Conservation (phyloP, 2,113 vertebrate species). For the Cervus canadensis region DNA sequence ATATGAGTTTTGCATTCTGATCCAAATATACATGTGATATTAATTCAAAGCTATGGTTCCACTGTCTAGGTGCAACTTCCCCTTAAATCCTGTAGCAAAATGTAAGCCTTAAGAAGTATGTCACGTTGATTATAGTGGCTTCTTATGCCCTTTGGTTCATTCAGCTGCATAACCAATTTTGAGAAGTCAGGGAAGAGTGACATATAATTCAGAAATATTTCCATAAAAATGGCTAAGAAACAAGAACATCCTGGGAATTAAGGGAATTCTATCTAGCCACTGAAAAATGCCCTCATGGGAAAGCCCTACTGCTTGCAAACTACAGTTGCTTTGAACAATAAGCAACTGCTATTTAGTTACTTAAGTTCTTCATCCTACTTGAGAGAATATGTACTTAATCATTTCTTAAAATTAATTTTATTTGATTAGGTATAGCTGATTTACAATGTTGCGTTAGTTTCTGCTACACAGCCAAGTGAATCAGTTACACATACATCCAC, state of each 20-base stretch:
- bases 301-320: background rate
- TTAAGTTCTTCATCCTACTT: background rate
- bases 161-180: slow-evolving; percentile 44
- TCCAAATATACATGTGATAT: slow-evolving; percentile 3
- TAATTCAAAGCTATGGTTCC: slow-evolving; percentile 29
- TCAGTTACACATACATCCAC: background rate
- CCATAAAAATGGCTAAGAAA: slow-evolving; percentile 40
- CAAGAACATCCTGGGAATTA: slow-evolving; percentile 46
- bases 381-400: background rate
- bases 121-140: background rate
- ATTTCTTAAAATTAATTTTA: background rate
- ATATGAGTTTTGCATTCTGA: background rate
- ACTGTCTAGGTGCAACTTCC: background rate
- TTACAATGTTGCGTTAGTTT: background rate
- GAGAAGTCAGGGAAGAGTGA: slow-evolving; percentile 42
- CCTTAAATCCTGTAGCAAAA: slow-evolving; percentile 4
- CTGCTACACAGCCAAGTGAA: background rate
- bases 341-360: background rate
- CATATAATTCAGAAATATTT: slow-evolving; percentile 45
- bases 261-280: background rate
- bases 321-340: background rate
- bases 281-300: slow-evolving; percentile 32
- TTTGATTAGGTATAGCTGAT: background rate
- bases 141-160: background rate
- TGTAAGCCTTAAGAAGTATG: background rate